Evolutionary conservation across 2,797 vertebrate genomes (phyloP).

Genomic region (Leptoclinus maculatus): DNA sequence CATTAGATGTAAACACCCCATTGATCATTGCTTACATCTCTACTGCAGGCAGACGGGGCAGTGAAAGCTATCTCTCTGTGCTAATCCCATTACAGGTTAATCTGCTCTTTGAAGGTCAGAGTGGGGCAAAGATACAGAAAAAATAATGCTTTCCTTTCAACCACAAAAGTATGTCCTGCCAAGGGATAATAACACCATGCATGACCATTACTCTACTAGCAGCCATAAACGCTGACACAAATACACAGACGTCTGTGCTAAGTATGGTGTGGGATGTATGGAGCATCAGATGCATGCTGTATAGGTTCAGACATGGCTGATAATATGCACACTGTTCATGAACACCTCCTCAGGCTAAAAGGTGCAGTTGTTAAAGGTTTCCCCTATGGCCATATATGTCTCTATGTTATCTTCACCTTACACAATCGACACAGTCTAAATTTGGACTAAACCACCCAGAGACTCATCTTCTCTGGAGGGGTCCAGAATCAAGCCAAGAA

Average conservation of each 20-base stretch:
- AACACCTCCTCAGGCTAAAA: slow-evolving; percentile 17
- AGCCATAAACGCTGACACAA: slow-evolving; percentile 28
- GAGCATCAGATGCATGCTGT: slow-evolving; percentile 1
- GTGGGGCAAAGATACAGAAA: slow-evolving; percentile 52
- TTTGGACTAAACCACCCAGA: slow-evolving; percentile 44
- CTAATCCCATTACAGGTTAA: slow-evolving; percentile 83
- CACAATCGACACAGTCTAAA: slow-evolving; percentile 61
- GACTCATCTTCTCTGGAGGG: slow-evolving; percentile 42
- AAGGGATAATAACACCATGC: slow-evolving; percentile 25
- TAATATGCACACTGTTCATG: neutral
- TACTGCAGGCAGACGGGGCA: slow-evolving; percentile 53
- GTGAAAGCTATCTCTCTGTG: slow-evolving; percentile 67
- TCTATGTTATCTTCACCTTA: slow-evolving; percentile 41
- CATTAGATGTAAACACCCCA: slow-evolving; percentile 32
- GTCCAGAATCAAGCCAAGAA: slow-evolving; percentile 33
- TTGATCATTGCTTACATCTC: slow-evolving; percentile 44
- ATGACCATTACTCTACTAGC: neutral
- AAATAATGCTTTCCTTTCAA: slow-evolving; percentile 55
- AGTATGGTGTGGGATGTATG: neutral
- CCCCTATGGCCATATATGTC: slow-evolving; percentile 27
- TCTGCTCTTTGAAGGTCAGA: slow-evolving; percentile 78
- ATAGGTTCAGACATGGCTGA: slow-evolving; percentile 23
- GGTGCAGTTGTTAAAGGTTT: slow-evolving; percentile 36
- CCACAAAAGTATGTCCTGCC: slow-evolving; percentile 39
- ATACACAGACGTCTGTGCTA: slow-evolving; percentile 15